A percentile compares a stretch with the other conserved stretches of the same genome.
Evolutionary conservation across 2,888 invertebrate species (phyloP).

Genomic region (Cheilosia variabilis): DNA sequence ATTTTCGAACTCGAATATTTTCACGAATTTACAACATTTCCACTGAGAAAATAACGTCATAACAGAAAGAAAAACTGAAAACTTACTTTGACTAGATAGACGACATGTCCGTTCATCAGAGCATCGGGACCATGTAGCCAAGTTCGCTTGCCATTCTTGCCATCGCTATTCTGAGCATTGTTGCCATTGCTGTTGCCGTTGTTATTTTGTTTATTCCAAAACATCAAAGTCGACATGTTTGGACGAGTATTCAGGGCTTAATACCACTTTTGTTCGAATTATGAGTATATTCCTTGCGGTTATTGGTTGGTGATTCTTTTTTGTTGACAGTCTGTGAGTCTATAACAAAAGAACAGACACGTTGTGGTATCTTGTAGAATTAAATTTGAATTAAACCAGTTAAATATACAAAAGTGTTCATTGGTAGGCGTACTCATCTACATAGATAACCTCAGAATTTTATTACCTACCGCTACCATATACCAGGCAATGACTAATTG

Average conservation of each 20-base stretch:
- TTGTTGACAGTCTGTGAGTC: conserved; percentile 44
- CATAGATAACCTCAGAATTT: conserved; percentile 21
- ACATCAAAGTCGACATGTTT: conserved; percentile 87
- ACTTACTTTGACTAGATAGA: conserved; percentile 97
- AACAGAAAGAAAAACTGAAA: background rate
- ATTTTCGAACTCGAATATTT: too few species aligned
- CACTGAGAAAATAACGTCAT: too few species aligned
- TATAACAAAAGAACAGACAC: conserved; percentile 24
- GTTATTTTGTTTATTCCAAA: conserved; percentile 86
- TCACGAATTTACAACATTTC: too few species aligned
- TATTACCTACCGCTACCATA: conserved; percentile 1
- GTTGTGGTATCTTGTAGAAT: conserved; percentile 24
- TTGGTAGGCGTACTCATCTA: conserved; percentile 38
- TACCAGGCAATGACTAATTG: conserved; percentile 3
- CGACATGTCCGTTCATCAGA: conserved; percentile 96
- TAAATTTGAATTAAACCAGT: conserved; percentile 3
- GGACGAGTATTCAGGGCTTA: conserved; percentile 33
- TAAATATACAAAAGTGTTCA: conserved; percentile 4
- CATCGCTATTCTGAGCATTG: conserved; percentile 83
- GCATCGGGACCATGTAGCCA: conserved; percentile 98
- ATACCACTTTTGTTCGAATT: conserved; percentile 30
- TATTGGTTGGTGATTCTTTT: conserved; percentile 15
- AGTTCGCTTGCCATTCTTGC: conserved; percentile 85
- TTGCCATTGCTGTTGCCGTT: conserved; percentile 82
- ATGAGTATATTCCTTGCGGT: conserved; percentile 27